Evolutionary conservation across 2,113 vertebrate species (phyloP), one percentile per base, ranked within the genome.

Genomic region (Nibea albiflora): DNA sequence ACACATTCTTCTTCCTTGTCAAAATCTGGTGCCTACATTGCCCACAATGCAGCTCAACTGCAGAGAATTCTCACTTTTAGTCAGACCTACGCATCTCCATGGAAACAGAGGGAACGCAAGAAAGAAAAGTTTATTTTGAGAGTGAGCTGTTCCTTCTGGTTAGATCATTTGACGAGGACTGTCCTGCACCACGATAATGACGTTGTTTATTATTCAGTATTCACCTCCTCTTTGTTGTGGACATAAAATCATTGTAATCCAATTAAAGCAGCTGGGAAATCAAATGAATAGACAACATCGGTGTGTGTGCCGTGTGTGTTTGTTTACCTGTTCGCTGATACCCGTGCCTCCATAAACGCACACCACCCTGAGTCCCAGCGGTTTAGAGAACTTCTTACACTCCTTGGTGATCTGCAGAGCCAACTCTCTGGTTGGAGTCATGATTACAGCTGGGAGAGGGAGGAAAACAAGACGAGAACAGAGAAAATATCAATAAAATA

Each of bases 291-390:
- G 15, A 19, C 14, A 73, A 50, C 2, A 63, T n/a, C 0, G 61
- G 12, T 50, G 11, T 12, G 20, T 54, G 20, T 16, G 24, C 46
- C 46, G 24, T 47, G 24, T 57, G 10, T 56, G 24, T 47, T 15
- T 26, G 42, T 61, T 72, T 80, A 99, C 98, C 98, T 99, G 98
- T 76, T 99, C 98, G 73, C 98, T 99, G 94, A 99, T 99, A 75
- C 98, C 98, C 4, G 98, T 99, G 91, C 98, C 98, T 89, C 98
- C 98, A 76, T 99, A 99, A 70, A 99, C 98, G 95, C 98, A 99
- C 70, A 99, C 98, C 92, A 98, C 98, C 80, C 97, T 90, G 86
- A 99, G 96, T 0, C 95, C 96, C 89, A 99, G 96, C 0, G 96
- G 94, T 92, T 99, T 99, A 2, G 98, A 99, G 94, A 99, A 99